Conservation (phyloP, 2,113 vertebrate species). For the Zeus faber region DNA sequence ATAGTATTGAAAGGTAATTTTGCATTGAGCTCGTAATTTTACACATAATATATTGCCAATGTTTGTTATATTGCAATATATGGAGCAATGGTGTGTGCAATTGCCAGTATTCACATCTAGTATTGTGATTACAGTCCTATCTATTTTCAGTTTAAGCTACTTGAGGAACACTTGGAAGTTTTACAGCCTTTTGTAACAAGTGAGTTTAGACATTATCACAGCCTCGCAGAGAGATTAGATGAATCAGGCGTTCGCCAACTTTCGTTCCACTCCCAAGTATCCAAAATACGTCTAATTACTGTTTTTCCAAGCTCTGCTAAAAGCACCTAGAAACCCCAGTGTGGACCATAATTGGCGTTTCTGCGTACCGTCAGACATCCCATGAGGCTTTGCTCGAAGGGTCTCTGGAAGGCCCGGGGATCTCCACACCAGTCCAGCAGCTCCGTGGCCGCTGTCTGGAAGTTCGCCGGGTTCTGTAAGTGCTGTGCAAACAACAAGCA, state of each 20-base stretch:
- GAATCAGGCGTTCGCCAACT: background rate
- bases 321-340: constrained; percentile 52
- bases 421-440: constrained; percentile 99
- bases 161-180: too few relatives aligned
- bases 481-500: constrained; percentile 79
- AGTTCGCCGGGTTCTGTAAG: constrained; percentile 99
- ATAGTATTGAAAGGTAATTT: too few relatives aligned
- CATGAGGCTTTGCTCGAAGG: constrained; percentile 99
- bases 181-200: too few relatives aligned
- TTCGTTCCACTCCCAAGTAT: constrained; percentile 2
- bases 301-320: constrained; percentile 45
- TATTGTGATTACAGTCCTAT: too few relatives aligned
- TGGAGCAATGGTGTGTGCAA: too few relatives aligned
- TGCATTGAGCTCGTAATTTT: too few relatives aligned
- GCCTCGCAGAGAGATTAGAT: background rate
- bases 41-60: too few relatives aligned
- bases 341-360: constrained; percentile 62
- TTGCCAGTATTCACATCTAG: too few relatives aligned
- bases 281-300: constrained; percentile 49
- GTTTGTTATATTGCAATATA: too few relatives aligned
- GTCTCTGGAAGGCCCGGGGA: constrained; percentile 96
- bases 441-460: constrained; percentile 98
- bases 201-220: too few relatives aligned
- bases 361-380: constrained; percentile 93
- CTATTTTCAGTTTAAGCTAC: too few relatives aligned